Conservation (phyloP, 2,113 vertebrate genomes). For the Brachirus orientalis region DNA sequence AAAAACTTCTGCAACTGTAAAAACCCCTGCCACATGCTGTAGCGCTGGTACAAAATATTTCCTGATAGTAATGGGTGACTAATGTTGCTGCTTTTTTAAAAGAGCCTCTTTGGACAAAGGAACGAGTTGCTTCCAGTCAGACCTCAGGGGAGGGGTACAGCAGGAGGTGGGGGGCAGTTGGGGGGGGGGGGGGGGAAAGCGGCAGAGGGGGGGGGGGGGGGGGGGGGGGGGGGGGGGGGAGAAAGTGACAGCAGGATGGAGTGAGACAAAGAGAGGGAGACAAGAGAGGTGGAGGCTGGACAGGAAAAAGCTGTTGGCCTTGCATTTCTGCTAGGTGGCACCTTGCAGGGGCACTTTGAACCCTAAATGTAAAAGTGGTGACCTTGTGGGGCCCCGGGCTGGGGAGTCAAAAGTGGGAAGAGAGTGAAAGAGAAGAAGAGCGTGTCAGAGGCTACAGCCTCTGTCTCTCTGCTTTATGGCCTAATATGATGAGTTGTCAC, state of each 20-base stretch:
- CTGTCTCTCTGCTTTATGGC: slow-evolving; percentile 79
- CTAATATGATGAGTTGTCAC: slow-evolving; percentile 86
- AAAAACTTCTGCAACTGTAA: no score
- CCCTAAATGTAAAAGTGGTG: slow-evolving; percentile 81
- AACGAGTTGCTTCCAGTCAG: slow-evolving; percentile 54
- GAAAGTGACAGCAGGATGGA: slow-evolving; percentile 62
- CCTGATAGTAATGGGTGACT: not conserved
- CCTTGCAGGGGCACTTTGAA: slow-evolving; percentile 80
- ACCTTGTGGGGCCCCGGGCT: slow-evolving; percentile 65
- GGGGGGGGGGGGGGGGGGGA: slow-evolving; percentile 25
- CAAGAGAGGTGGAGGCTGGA: slow-evolving; percentile 55
- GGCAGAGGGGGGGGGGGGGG: not conserved
- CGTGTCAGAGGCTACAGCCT: slow-evolving; percentile 28
- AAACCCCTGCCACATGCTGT: no score
- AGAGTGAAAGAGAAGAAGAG: not conserved
- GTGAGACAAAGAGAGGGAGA: slow-evolving; percentile 54
- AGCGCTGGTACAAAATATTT: slow-evolving; percentile 5
- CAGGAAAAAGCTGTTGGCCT: slow-evolving; percentile 80
- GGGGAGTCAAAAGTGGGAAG: slow-evolving; percentile 32
- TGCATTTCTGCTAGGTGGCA: slow-evolving; percentile 79
- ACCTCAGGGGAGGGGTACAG: slow-evolving; percentile 41
- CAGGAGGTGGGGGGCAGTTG: not conserved
- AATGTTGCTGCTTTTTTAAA: slow-evolving; percentile 14
- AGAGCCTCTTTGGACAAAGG: slow-evolving; percentile 46
- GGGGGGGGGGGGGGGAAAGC: slow-evolving; percentile 20